Evolutionary conservation across 2,888 invertebrate species (phyloP).

Genomic region (Phengaris alcon): DNA sequence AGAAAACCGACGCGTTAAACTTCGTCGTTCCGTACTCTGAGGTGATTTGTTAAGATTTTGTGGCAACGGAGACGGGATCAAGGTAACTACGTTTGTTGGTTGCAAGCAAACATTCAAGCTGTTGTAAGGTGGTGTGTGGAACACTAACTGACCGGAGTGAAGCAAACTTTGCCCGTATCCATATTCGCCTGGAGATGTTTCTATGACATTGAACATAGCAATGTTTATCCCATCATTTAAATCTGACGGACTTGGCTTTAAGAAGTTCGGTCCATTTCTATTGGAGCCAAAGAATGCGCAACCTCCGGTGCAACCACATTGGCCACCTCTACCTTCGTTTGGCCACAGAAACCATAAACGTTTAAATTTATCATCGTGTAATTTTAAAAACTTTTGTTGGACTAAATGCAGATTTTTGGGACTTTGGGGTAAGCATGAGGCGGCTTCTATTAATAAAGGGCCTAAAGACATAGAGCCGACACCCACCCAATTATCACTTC

Average conservation of each 20-base stretch:
- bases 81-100: conserved; percentile 76
- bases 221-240: conserved; percentile 90
- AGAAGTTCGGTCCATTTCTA: conserved; percentile 91
- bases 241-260: conserved; percentile 90
- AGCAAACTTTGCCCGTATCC: conserved; percentile 97
- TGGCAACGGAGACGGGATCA: conserved; percentile 69
- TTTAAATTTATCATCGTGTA: conserved; percentile 90
- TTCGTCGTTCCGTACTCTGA: conserved; percentile 62
- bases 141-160: conserved; percentile 91
- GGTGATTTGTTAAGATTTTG: conserved; percentile 66
- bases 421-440: conserved; percentile 87
- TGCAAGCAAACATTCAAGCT: conserved; percentile 87
- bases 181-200: conserved; percentile 88
- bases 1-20: conserved; percentile 71
- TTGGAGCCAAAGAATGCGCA: conserved; percentile 97
- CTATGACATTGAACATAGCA: conserved; percentile 85
- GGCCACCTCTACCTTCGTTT: conserved; percentile 82
- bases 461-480: conserved; percentile 94
- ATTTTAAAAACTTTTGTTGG: conserved; percentile 89
- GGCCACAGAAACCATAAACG: conserved; percentile 98
- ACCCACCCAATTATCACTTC: conserved; percentile 91
- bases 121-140: conserved; percentile 93
- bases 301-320: conserved; percentile 97
- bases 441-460: conserved; percentile 93
- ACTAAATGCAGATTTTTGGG: conserved; percentile 87